Evolutionary conservation across 1,140 invertebrate genomes (phyloP).

Genomic region (Neotoxoptera formosana): DNA sequence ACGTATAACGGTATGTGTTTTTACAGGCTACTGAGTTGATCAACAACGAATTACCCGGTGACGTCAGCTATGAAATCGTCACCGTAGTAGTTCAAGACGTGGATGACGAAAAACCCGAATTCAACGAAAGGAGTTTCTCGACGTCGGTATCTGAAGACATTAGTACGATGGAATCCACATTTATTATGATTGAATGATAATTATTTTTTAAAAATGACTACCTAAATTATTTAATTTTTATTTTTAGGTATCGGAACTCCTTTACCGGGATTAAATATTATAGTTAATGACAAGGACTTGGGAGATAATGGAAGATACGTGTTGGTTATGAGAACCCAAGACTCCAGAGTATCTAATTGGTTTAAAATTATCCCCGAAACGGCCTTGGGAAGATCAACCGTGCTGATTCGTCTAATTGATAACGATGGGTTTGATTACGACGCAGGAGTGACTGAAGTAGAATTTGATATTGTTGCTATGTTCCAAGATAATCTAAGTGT

Average conservation of each 20-base stretch:
- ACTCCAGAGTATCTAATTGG: slow-evolving; percentile 68
- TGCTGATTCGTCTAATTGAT: slow-evolving; percentile 76
- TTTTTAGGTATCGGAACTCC: slow-evolving; percentile 64
- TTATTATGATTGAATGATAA: neutral
- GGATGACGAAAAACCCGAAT: slow-evolving; percentile 82
- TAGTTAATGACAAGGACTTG: slow-evolving; percentile 78
- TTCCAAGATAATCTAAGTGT: slow-evolving; percentile 38
- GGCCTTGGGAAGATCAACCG: slow-evolving; percentile 76
- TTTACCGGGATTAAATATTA: slow-evolving; percentile 73
- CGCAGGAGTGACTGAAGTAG: slow-evolving; percentile 68
- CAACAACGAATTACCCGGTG: slow-evolving; percentile 74
- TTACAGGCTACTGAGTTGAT: slow-evolving; percentile 76
- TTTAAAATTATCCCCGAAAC: slow-evolving; percentile 74
- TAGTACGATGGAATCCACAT: slow-evolving; percentile 64
- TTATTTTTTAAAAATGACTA: neutral
- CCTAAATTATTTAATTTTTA: neutral
- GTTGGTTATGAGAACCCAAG: slow-evolving; percentile 67
- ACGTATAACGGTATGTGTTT: slow-evolving; percentile 41
- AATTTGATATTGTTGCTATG: slow-evolving; percentile 65
- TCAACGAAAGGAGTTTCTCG: slow-evolving; percentile 73
- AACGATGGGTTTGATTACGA: slow-evolving; percentile 76
- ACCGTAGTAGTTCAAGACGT: slow-evolving; percentile 84
- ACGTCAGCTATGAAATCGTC: slow-evolving; percentile 73
- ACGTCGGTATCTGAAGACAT: slow-evolving; percentile 81
- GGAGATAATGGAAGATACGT: slow-evolving; percentile 79